These are phyloP conservation scores for Bimastos eiseni DNA, from an alignment of 2,888 invertebrate genomes.

Conservation along the genomic window DNA sequence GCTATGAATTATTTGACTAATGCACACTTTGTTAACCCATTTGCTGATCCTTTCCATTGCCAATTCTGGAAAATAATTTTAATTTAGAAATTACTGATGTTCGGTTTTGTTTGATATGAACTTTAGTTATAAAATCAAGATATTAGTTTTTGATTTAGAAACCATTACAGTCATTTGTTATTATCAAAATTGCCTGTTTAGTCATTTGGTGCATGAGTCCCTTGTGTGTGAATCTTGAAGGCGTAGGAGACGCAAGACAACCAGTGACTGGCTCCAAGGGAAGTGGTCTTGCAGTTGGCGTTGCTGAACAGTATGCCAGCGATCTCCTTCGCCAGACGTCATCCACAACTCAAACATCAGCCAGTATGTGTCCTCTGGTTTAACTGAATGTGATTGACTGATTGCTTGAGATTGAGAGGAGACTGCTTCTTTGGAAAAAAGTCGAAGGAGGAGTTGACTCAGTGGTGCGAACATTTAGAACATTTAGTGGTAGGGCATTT, in stretches of 20 bases:
- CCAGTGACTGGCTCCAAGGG: not conserved
- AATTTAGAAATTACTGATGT: not conserved
- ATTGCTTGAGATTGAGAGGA: not conserved
- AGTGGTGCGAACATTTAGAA: no score
- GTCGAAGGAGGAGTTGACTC: no score
- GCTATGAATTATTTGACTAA: not conserved
- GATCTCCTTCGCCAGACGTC: constrained; percentile 29
- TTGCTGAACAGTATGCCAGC: constrained; percentile 35
- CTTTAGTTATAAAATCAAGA: not conserved
- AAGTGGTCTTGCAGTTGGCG: constrained; percentile 29
- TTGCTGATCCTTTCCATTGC: not conserved
- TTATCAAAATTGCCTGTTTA: not conserved
- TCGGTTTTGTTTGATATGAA: not conserved
- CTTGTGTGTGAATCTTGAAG: not conserved
- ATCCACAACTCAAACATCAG: not conserved
- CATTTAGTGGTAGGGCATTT: no score
- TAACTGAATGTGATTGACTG: not conserved
- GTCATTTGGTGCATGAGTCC: not conserved
- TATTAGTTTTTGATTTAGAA: not conserved
- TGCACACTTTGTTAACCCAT: not conserved
- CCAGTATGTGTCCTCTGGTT: constrained; percentile 17
- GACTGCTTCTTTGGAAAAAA: not conserved
- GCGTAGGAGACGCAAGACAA: not conserved
- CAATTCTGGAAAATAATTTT: not conserved
- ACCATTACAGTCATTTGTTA: not conserved